Percentiles rank a stretch among this genome's conserved stretches.
Conservation (phyloP, 2,888 invertebrate genomes). For the Minunthozetes semirufus region DNA sequence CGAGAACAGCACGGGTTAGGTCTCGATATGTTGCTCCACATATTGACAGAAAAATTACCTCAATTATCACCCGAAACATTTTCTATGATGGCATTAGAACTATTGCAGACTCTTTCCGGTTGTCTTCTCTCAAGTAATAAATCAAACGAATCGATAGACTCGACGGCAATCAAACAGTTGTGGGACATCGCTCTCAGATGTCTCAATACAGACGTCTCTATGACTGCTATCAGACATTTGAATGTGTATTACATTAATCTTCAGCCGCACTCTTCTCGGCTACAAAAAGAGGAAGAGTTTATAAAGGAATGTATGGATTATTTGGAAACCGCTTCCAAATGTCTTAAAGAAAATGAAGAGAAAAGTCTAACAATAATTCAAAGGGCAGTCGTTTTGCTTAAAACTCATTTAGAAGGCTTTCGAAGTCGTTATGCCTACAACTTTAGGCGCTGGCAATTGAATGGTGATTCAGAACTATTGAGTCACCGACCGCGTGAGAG, state of each 20-base stretch:
- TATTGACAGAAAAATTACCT: slow-evolving; percentile 81
- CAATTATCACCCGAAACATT: slow-evolving; percentile 79
- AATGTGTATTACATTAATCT: slow-evolving; percentile 77
- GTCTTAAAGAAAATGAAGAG: slow-evolving; percentile 58
- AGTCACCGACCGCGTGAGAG: slow-evolving; percentile 64
- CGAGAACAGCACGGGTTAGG: slow-evolving; percentile 81
- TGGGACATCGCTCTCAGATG: slow-evolving; percentile 90
- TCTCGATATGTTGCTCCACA: slow-evolving; percentile 73
- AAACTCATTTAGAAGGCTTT: slow-evolving; percentile 89
- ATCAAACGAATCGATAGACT: slow-evolving; percentile 4
- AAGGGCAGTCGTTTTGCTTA: slow-evolving; percentile 73
- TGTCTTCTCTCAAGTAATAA: slow-evolving; percentile 26
- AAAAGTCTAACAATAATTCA: slow-evolving; percentile 80
- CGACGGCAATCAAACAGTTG: slow-evolving; percentile 75
- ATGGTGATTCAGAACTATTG: slow-evolving; percentile 64
- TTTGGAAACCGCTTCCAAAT: slow-evolving; percentile 65
- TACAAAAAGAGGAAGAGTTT: slow-evolving; percentile 86
- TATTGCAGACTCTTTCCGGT: slow-evolving; percentile 70
- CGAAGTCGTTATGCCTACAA: slow-evolving; percentile 75
- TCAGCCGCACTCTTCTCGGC: slow-evolving; percentile 37
- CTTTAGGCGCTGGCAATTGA: slow-evolving; percentile 77
- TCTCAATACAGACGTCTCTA: slow-evolving; percentile 83
- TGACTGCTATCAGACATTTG: slow-evolving; percentile 88
- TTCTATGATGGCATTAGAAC: slow-evolving; percentile 80
- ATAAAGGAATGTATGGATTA: slow-evolving; percentile 89